phyloP scores from a whole-genome alignment of 2,113 vertebrate genomes.

The Todiramphus chloris region DNA sequence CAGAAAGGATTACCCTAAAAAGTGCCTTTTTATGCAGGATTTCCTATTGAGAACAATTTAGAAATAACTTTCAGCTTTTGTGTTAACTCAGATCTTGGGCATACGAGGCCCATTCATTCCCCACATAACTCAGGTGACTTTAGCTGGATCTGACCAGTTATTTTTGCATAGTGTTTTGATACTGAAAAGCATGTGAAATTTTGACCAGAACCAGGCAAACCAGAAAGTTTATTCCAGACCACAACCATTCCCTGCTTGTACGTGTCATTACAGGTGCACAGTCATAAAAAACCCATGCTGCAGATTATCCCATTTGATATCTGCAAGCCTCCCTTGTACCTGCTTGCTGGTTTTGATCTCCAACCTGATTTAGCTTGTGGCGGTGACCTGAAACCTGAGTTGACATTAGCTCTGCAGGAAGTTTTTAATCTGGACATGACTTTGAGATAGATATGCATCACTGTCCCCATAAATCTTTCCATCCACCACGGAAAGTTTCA shows the following conservation, averaged over 20 bases:
- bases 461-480: constrained; percentile 32
- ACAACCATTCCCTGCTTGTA: not conserved
- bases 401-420: constrained; percentile 52
- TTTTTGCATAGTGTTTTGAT: not conserved
- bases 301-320: constrained; percentile 42
- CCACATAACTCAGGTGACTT: not conserved
- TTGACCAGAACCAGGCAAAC: constrained; percentile 30
- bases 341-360: constrained; percentile 4
- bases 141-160: not conserved
- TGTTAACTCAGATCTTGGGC: not conserved
- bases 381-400: constrained; percentile 17
- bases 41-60: not conserved
- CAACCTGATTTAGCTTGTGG: constrained; percentile 18
- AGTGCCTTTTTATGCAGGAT: not conserved
- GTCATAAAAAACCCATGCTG: not conserved
- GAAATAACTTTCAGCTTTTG: not conserved
- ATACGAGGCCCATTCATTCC: not conserved
- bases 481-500: not conserved
- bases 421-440: not conserved
- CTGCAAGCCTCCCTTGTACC: not conserved
- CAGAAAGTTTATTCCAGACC: constrained; percentile 11
- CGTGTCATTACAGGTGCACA: not conserved
- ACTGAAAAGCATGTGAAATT: not conserved
- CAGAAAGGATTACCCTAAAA: not conserved
- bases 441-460: constrained; percentile 35